Evolutionary conservation across 2,113 vertebrate genomes (phyloP), one percentile per base, ranked within the genome.

Genomic region (Sterrhoptilus dennistouni): DNA sequence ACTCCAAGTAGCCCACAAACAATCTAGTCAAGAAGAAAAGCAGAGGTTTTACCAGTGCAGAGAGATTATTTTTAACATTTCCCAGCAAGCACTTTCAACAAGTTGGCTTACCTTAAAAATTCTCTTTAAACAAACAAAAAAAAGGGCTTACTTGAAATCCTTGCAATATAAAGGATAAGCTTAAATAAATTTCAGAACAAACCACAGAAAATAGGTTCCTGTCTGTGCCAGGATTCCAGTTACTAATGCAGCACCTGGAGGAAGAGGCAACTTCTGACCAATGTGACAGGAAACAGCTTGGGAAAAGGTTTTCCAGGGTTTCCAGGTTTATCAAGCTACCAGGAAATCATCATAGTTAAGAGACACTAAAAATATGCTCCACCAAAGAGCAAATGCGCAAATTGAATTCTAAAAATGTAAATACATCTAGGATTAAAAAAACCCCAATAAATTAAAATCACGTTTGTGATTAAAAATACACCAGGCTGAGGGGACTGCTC

Each of bases 201-300:
- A 83, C 68, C 25, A 68, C 21, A 49, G 80, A 60, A 31, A 83
- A 65, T 21, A 69, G 47, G 36, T 18, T 12, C 24, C 47, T 8
- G 1, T 19, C 11, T 20, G 44, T 2, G 11, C 47, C 66, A 80
- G 50, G 82, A 33, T 40, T 50, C 74, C 44, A 35, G 29, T 59
- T 61, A 71, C 36, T 29, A 29, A 84, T 11, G 13, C 42, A 97
- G 74, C 78, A 89, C 76, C 94, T 92, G 83, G 91, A 87, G 82
- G 92, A 94, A 97, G 54, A 81, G 90, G 74, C 92, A 77, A 81
- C 40, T 93, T 97, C 96, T 52, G 8, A 96, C 75, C 84, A 53
- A 35, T 1, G 29, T 2, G 6, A 77, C 89, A 95, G 97, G 97
- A 98, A 98, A 95, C 57, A 81, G 83, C 79, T 75, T 83, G 45